Evolutionary conservation across 2,888 invertebrate species (phyloP), one percentile per base, ranked within the genome.

Genomic region (Brachynemurus nebulosus): DNA sequence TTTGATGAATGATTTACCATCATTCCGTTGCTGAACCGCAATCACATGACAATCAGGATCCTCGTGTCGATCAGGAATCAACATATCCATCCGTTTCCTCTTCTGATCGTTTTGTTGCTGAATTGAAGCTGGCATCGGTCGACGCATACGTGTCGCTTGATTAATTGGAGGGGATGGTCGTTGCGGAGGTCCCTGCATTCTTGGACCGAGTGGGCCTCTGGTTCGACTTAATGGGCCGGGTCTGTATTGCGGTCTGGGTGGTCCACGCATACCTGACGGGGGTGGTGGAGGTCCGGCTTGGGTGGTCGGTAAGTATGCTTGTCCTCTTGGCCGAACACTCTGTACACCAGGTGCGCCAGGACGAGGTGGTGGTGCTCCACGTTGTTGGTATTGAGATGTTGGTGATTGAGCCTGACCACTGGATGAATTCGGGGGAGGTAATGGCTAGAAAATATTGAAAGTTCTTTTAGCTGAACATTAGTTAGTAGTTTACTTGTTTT

Each of bases 1-100:
- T n/a, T n/a, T n/a, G n/a, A n/a, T n/a, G n/a, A n/a, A n/a, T n/a
- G 12, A 19, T 20, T 59, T 58, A 44, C 80, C 80, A 1, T 79
- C 80, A 36, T 78, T 74, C 52, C 81, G 74, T 48, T 79, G 80
- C 57, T 81, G 81, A 64, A 81, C 74, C 2, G 80, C 75, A 60
- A 83, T 79, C 11, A 82, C 78, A 55, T 81, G 79, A 56, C 82
- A 82, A 54, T 83, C 82, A 33, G 80, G 78, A 52, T 80, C 80
- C 52, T 80, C 80, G 48, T 81, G 78, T 56, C 76, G 74, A 42
- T 78, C 77, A 0, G 80, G 80, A 3, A 81, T 63, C 18, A 81
- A 57, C 55, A 81, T 71, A 52, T 79, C 79, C 36, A 18, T 16
- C 7, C 36, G 36, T 36, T 18, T 19, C 18, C 17, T 7, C 9